These are phyloP conservation scores for Tetragonisca angustula DNA, from an alignment of 2,888 invertebrate species.

Conservation along the genomic window DNA sequence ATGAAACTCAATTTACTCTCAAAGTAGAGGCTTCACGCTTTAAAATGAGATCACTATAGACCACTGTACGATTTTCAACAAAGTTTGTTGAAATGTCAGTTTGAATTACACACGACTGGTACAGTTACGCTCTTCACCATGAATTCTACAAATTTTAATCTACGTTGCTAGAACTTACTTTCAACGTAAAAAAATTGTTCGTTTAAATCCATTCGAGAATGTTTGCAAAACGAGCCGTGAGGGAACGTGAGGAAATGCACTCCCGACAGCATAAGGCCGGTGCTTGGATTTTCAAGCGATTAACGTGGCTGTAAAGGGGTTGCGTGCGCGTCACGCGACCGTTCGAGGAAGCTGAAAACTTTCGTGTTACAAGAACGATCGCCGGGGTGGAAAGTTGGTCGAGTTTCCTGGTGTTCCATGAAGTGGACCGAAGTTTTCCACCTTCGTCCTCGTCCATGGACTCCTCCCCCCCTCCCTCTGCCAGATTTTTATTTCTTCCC, in stretches of 20 bases:
- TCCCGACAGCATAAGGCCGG: neutral
- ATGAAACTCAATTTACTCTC: too few relatives aligned
- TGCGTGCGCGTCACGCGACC: constrained; percentile 7
- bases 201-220: too few relatives aligned
- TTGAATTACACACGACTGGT: too few relatives aligned
- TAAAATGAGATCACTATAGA: too few relatives aligned
- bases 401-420: neutral
- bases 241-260: neutral
- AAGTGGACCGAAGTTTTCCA: constrained; percentile 13
- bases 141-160: too few relatives aligned
- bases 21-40: too few relatives aligned
- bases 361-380: constrained; percentile 14
- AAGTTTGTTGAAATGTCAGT: too few relatives aligned
- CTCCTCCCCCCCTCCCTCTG: too few relatives aligned
- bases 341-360: constrained; percentile 6
- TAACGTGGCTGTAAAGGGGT: constrained; percentile 13
- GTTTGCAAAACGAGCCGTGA: neutral
- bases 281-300: neutral
- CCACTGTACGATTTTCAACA: too few relatives aligned
- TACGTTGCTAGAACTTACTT: too few relatives aligned
- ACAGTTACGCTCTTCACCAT: too few relatives aligned
- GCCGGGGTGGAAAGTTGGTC: constrained; percentile 16
- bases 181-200: too few relatives aligned
- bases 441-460: neutral
- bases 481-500: neutral